Evolutionary conservation across 1,140 invertebrate genomes (phyloP), one percentile per base, ranked within the genome.

Genomic region (Anastrepha obliqua): DNA sequence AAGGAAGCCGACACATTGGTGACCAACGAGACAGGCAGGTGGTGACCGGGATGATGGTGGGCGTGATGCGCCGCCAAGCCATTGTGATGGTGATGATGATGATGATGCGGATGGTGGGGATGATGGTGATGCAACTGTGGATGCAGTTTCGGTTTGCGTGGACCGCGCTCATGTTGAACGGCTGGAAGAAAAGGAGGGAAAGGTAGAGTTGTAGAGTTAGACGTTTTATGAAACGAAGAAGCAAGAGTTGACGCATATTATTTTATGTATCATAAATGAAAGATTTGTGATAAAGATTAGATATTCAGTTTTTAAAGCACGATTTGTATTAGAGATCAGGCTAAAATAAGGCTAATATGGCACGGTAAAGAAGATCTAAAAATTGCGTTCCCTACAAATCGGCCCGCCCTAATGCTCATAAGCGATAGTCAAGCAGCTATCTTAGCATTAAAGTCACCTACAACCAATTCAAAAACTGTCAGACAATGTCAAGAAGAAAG

Each of bases 81-180:
- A 65, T 89, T 89, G 51, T 81, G 70, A 86, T 92, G 92, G 70
- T 90, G 90, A 47, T 85, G 87, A 51, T 92, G 91, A 85, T 90
- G 90, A 20, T 88, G 89, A 88, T 93, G 92, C 86, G 91, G 91
- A 58, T 89, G 90, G 85, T 90, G 91, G 39, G 91, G 91, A 39
- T 93, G 92, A 70, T 90, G 90, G 29, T 93, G 92, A 78, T 93
- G 92, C 74, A 93, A 20, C 39, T 92, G 91, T 7, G 92, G 92
- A 89, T 93, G 96, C 59, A 96, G 90, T 91, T 97, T 99, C 0
- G 98, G 98, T 93, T 98, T 98, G 42, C 98, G 95, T 0, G 98
- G 98, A 11, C 98, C 98, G 86, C 98, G 95, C 93, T 99, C 98
- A 93, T 99, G 98, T 94, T 99, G 98, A 55, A 99, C 98, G 91